Evolutionary conservation across 1,140 invertebrate species (phyloP).

Genomic region (Augochlora pura): DNA sequence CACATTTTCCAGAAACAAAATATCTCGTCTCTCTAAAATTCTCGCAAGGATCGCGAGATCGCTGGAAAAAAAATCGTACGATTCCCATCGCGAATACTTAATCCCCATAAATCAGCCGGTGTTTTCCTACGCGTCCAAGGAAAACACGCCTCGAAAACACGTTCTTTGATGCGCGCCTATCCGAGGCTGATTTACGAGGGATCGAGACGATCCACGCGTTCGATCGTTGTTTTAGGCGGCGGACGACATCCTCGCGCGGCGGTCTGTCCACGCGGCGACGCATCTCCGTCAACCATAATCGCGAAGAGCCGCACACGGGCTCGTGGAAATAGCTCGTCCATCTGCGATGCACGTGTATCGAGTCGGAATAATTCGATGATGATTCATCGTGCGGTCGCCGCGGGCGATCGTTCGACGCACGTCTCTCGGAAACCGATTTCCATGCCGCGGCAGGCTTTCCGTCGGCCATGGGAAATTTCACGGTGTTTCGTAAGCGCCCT

Average conservation of each 20-base stretch:
- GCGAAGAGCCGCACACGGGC: background rate
- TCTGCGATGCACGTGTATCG: slow-evolving; percentile 28
- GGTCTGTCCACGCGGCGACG: background rate
- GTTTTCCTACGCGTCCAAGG: background rate
- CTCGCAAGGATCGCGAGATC: too few relatives aligned
- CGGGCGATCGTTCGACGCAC: background rate
- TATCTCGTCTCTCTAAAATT: too few relatives aligned
- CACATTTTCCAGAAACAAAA: background rate
- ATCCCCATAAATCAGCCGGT: slow-evolving; percentile 4
- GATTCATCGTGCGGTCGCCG: slow-evolving; percentile 35
- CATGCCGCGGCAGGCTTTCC: background rate
- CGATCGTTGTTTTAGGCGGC: background rate
- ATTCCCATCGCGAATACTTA: too few relatives aligned
- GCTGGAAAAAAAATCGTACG: background rate
- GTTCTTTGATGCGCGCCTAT: slow-evolving; percentile 15
- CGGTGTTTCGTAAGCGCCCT: background rate
- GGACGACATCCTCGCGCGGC: background rate
- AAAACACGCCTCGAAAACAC: background rate
- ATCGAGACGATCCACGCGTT: background rate
- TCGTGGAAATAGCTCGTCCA: slow-evolving; percentile 18
- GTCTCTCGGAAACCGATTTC: background rate
- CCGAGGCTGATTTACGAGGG: background rate
- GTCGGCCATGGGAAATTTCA: background rate
- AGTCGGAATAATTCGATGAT: slow-evolving; percentile 47
- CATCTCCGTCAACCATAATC: slow-evolving; percentile 4